Evolutionary conservation across 2,888 invertebrate genomes (phyloP).

Genomic region (Oxycera nigricornis): DNA sequence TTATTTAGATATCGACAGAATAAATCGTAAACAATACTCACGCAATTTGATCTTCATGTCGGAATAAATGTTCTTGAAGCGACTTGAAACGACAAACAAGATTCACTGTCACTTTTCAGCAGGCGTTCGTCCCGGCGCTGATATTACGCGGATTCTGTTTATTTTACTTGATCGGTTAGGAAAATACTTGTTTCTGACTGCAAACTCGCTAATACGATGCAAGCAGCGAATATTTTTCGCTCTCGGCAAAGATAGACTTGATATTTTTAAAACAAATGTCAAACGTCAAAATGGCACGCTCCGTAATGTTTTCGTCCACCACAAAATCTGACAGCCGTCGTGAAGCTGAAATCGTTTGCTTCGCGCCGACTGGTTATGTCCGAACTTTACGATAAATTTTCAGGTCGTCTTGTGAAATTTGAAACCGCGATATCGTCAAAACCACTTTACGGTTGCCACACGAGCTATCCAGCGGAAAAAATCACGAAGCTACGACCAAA

Average conservation of each 20-base stretch:
- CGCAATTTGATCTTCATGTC: constrained; percentile 41
- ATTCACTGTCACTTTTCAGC: no score
- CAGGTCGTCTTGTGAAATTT: not conserved
- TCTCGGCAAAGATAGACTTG: not conserved
- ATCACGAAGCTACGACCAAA: not conserved
- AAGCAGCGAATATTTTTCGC: no score
- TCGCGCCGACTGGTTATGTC: not conserved
- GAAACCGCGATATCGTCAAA: not conserved
- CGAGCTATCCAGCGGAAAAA: not conserved
- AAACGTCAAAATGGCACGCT: constrained; percentile 42
- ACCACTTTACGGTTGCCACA: not conserved
- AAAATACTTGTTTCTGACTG: no score
- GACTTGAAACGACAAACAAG: not conserved
- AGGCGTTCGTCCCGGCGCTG: no score
- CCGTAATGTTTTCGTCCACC: constrained; percentile 27
- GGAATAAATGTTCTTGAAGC: constrained; percentile 11
- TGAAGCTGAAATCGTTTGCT: not conserved
- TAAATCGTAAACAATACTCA: constrained; percentile 21
- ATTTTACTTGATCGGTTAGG: no score
- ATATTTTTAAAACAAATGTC: constrained; percentile 31
- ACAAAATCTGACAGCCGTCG: constrained; percentile 24
- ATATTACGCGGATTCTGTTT: no score
- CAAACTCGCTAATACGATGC: no score
- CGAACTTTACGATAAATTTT: no score
- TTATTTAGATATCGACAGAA: not conserved